Evolutionary conservation across 2,797 vertebrate species (phyloP).

Genomic region (Heliangelus exortis): DNA sequence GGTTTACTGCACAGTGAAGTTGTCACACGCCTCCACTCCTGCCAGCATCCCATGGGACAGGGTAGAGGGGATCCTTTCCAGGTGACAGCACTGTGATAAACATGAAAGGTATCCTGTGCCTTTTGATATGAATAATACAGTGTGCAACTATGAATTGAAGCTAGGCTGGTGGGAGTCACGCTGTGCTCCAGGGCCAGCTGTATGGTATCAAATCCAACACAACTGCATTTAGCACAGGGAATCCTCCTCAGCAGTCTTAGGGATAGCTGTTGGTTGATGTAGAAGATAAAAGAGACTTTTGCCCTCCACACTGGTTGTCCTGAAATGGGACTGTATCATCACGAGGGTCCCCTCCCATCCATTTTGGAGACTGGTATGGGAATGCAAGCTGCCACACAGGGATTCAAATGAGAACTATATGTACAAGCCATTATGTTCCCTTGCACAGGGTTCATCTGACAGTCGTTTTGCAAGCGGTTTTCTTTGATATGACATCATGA

Average conservation of each 20-base stretch:
- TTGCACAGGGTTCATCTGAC: conserved; percentile 34
- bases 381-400: neutral
- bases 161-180: neutral
- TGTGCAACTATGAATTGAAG: fast-evolving
- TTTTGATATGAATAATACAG: neutral
- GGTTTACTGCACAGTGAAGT: neutral
- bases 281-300: neutral
- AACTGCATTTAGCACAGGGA: neutral
- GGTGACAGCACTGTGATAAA: neutral
- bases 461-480: conserved; percentile 40
- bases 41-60: neutral
- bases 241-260: neutral
- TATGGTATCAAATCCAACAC: neutral
- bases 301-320: neutral
- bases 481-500: conserved; percentile 17
- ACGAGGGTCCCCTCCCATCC: neutral
- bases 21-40: neutral
- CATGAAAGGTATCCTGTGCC: neutral
- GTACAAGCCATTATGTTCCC: neutral
- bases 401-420: neutral
- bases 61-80: neutral
- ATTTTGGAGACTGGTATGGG: neutral
- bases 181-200: neutral
- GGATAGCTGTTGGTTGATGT: neutral
- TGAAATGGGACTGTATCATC: neutral